These are phyloP conservation scores for Listronotus oregonensis DNA, from an alignment of 1,140 invertebrate genomes.

Conservation along the genomic window DNA sequence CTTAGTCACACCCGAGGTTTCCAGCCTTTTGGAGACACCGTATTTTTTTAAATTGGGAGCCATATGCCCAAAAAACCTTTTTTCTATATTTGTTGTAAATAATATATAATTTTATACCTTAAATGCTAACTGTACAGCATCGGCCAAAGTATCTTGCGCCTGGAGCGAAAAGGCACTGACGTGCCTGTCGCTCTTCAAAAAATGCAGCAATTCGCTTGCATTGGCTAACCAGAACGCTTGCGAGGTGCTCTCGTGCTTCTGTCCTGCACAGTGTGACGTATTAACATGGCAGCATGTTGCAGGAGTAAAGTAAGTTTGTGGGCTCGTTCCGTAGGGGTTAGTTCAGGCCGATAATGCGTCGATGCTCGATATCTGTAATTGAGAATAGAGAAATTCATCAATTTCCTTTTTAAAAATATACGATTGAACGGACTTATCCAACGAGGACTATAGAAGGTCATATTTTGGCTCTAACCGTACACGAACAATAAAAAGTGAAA, in stretches of 20 bases:
- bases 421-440: no score
- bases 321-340: constrained; percentile 88
- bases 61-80: no score
- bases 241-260: constrained; percentile 80
- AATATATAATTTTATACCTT: constrained; percentile 52
- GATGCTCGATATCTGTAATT: constrained; percentile 76
- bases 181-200: constrained; percentile 93
- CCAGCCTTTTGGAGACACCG: no score
- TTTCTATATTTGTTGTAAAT: no score
- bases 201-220: constrained; percentile 91
- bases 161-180: constrained; percentile 89
- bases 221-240: constrained; percentile 97
- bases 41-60: no score
- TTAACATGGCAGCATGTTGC: constrained; percentile 77
- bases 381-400: no score
- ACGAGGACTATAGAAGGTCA: no score
- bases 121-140: constrained; percentile 91
- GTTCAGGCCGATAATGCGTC: constrained; percentile 89
- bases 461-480: no score
- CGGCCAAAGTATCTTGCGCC: constrained; percentile 90
- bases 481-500: no score
- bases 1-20: no score
- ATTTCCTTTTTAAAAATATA: no score
- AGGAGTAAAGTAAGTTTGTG: constrained; percentile 86
- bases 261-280: constrained; percentile 63